Conservation (phyloP, 92 coral and sea anemone genomes). For the Blastomussa wellsi region DNA sequence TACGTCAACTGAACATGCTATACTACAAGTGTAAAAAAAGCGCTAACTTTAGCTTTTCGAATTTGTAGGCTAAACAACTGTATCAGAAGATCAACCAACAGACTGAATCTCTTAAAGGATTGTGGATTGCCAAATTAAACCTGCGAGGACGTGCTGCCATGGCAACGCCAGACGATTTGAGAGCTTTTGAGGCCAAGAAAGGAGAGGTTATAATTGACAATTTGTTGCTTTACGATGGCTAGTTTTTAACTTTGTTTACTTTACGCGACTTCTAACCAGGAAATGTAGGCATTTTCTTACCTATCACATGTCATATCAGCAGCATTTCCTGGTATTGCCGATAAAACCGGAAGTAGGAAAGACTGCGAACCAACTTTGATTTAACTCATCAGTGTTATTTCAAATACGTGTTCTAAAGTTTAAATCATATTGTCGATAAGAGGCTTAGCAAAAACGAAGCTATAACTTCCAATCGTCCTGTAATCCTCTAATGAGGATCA, state of each 20-base stretch:
- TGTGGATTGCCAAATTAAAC: constrained; percentile 98
- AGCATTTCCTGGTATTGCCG: neutral
- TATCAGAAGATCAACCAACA: constrained; percentile 97
- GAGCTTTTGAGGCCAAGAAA: constrained; percentile 85
- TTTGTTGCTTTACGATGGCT: neutral
- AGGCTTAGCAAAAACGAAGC: neutral
- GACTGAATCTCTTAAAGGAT: constrained; percentile 89
- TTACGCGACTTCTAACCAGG: no score
- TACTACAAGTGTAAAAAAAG: neutral
- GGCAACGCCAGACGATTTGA: constrained; percentile 98
- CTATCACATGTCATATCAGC: no score
- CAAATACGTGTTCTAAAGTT: no score
- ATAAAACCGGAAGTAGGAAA: neutral
- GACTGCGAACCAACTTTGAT: no score
- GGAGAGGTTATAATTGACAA: constrained; percentile 63
- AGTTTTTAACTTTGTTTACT: neutral
- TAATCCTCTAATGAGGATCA: no score
- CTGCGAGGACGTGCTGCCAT: constrained; percentile 96
- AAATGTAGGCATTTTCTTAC: no score
- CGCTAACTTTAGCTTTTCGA: neutral
- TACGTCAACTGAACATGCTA: neutral
- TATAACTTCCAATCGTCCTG: no score
- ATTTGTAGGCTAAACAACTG: constrained; percentile 79
- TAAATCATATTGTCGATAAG: neutral
- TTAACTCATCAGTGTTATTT: neutral